A percentile compares a stretch with the other conserved stretches of the same genome.
Evolutionary conservation across 2,797 vertebrate species (phyloP).

Genomic region (Enteromius thamalakanensis): DNA sequence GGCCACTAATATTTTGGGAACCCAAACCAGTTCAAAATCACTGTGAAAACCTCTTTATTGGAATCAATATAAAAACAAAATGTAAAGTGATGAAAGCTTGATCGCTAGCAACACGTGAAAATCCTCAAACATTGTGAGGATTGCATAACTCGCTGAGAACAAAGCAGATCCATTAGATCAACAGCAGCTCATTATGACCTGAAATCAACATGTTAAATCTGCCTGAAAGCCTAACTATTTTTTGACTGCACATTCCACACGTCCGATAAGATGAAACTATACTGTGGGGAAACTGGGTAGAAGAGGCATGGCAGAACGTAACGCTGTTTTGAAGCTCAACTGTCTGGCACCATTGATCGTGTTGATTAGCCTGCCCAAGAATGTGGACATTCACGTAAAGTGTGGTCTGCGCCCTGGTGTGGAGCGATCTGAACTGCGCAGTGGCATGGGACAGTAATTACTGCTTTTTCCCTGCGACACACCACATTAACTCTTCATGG

Average conservation of each 20-base stretch:
- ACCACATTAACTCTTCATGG: slow-evolving; percentile 70
- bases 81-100: neutral
- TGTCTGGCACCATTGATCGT: slow-evolving; percentile 65
- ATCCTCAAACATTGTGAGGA: neutral
- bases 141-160: slow-evolving; percentile 16
- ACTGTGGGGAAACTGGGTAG: slow-evolving; percentile 39
- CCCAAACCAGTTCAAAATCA: neutral
- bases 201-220: slow-evolving; percentile 43
- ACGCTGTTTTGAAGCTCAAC: slow-evolving; percentile 70
- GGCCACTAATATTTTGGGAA: neutral
- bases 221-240: slow-evolving; percentile 33
- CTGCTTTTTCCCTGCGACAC: slow-evolving; percentile 65
- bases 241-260: slow-evolving; percentile 34
- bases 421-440: slow-evolving; percentile 67
- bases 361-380: slow-evolving; percentile 61
- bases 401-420: slow-evolving; percentile 58
- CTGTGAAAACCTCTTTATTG: neutral
- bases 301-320: slow-evolving; percentile 60
- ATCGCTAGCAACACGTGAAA: neutral
- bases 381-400: slow-evolving; percentile 67
- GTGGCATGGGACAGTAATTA: slow-evolving; percentile 68
- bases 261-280: slow-evolving; percentile 54
- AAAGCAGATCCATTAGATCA: slow-evolving; percentile 31
- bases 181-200: slow-evolving; percentile 21
- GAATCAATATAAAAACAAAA: neutral